Percentiles rank a stretch among this genome's conserved stretches.
These are phyloP conservation scores for Drosophila tanythrix DNA, from an alignment of 2,888 invertebrate genomes.

Conservation along the genomic window DNA sequence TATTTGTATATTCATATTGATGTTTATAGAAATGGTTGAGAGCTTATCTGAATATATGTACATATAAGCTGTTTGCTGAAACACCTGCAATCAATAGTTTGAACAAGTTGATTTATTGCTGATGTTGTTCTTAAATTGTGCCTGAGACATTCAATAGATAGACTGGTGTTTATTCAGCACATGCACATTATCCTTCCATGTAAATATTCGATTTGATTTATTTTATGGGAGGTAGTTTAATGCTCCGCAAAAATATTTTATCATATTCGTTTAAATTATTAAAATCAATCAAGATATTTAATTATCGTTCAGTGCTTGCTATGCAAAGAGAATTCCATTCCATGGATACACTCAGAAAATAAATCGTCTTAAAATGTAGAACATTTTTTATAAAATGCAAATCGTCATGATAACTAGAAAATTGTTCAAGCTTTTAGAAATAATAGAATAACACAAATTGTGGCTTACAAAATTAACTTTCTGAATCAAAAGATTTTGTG, in stretches of 20 bases:
- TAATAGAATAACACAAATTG: background rate
- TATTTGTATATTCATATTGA: slow-evolving; percentile 6
- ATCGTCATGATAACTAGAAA: background rate
- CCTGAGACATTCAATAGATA: background rate
- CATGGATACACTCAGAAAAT: background rate
- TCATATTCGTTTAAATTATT: background rate
- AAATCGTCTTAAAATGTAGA: background rate
- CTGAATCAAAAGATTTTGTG: background rate
- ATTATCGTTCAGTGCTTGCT: background rate
- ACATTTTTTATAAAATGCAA: background rate
- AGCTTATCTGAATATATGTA: background rate
- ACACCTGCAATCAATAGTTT: background rate
- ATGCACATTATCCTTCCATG: background rate
- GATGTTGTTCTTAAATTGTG: background rate
- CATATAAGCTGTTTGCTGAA: background rate
- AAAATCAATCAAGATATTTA: background rate
- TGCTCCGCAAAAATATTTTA: background rate
- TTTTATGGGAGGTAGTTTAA: background rate
- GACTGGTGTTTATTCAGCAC: background rate
- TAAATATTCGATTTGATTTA: background rate
- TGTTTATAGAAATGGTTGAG: background rate
- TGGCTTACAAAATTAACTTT: background rate
- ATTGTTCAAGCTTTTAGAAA: background rate
- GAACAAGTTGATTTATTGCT: background rate
- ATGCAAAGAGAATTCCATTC: background rate